Evolutionary conservation across 2,797 vertebrate species (phyloP), one percentile per base, ranked within the genome.

Genomic region (Protonibea diacanthus): DNA sequence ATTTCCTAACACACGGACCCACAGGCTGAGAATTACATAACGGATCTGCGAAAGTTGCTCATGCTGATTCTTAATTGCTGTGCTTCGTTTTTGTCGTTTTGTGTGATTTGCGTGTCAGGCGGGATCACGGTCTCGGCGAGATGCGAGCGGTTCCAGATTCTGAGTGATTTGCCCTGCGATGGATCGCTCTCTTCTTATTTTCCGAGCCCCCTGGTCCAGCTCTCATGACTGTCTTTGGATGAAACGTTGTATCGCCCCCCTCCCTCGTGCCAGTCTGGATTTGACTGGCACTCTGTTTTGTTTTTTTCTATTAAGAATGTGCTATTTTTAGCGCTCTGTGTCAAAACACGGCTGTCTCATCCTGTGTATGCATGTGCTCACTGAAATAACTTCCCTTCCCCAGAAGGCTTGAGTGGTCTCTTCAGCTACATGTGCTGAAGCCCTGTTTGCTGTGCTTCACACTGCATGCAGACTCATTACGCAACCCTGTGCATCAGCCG

Each of bases 261-360:
- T 57, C 69, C 44, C 75, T 75, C 40, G 47, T 85, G 67, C 58
- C 75, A 71, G 77, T 69, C 78, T 82, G 74, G 70, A 85, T 90
- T 89, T 89, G 86, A 89, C 86, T 89, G 84, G 62, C 86, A 80
- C 64, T 76, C 59, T 42, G 21, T 73, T 88, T 84, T 85, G 21
- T 73, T 88, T 84, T 85, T 82, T 77, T 52, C 71, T 80, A 68
- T 88, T 87, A 87, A 83, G 87, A 91, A 91, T 71, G 59, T 38
- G 81, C 90, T 94, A 94, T 95, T 94, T 93, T 94, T 94, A 95
- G 93, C 74, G 23, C 78, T 17, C 83, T 83, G 88, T 94, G 93
- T 95, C 93, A 94, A 94, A 95, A 94, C 92, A 92, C 40, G 85
- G 78, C 84, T 75, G 88, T 93, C 86, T 93, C 89, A 89, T 92